Conservation (phyloP, 2,888 invertebrate genomes). For the Scaptomyza cyrtandrae region DNA sequence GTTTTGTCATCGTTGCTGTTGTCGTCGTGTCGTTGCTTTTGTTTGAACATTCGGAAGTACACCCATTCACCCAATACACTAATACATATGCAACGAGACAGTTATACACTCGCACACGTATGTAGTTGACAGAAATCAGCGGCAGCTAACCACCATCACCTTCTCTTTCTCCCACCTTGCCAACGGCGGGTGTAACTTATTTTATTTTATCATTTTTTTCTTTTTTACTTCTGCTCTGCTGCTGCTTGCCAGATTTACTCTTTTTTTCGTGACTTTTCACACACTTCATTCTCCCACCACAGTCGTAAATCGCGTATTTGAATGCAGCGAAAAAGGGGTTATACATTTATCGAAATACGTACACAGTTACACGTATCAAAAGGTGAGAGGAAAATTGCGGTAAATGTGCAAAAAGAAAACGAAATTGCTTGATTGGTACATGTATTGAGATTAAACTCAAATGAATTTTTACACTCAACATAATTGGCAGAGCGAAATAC, state of each 20-base stretch:
- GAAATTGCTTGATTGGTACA: background rate
- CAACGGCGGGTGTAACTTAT: slow-evolving; percentile 54
- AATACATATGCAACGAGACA: slow-evolving; percentile 29
- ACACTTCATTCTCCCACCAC: slow-evolving; percentile 31
- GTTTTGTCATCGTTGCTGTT: slow-evolving; percentile 46
- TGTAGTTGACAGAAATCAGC: slow-evolving; percentile 52
- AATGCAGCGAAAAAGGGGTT: slow-evolving; percentile 13
- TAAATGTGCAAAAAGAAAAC: slow-evolving; percentile 20
- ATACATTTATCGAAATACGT: slow-evolving; percentile 37
- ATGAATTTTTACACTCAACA: background rate
- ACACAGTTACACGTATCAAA: slow-evolving; percentile 32
- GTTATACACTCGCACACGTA: slow-evolving; percentile 36
- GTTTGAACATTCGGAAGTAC: slow-evolving; percentile 69
- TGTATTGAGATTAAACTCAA: slow-evolving; percentile 2
- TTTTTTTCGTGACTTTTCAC: slow-evolving; percentile 42
- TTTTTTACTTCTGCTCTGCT: slow-evolving; percentile 4
- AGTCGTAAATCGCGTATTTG: slow-evolving; percentile 24
- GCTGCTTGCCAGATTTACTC: slow-evolving; percentile 47
- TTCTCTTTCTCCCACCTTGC: background rate
- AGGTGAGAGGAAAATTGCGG: slow-evolving; percentile 19
- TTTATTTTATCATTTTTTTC: slow-evolving; percentile 36
- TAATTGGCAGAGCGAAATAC: background rate
- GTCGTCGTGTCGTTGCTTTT: slow-evolving; percentile 54
- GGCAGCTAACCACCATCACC: slow-evolving; percentile 43
- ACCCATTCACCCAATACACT: slow-evolving; percentile 27